Conservation (phyloP, 1,140 invertebrate genomes). For the Zaprionus kolodkinae region DNA sequence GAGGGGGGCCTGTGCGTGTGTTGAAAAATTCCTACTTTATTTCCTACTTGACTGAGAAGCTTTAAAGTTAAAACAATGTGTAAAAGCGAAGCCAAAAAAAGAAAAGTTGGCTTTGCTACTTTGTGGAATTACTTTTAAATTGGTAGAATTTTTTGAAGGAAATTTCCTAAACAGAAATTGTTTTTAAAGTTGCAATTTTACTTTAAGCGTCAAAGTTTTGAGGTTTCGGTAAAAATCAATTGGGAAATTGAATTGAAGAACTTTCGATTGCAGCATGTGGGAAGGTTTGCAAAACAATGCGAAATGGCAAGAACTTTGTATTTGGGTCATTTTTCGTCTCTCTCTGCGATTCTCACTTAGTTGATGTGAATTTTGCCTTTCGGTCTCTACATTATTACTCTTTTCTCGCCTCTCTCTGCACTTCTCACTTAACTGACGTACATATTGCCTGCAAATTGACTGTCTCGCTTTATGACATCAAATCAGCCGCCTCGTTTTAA, state of each 20-base stretch:
- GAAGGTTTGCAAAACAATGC: background rate
- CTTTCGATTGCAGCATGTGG: background rate
- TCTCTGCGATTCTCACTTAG: background rate
- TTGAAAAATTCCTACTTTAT: conserved; percentile 10
- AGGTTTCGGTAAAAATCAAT: background rate
- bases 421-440: conserved; percentile 4
- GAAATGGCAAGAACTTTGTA: background rate
- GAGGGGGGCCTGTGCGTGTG: background rate
- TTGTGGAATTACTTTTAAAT: conserved; percentile 13
- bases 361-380: background rate
- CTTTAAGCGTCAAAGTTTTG: conserved; percentile 1
- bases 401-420: background rate
- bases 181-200: conserved; percentile 9
- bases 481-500: conserved; percentile 38
- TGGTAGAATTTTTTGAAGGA: background rate
- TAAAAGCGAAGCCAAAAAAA: conserved; percentile 3
- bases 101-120: conserved; percentile 18
- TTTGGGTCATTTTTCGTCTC: too few relatives aligned
- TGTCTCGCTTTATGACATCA: conserved; percentile 26
- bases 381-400: background rate
- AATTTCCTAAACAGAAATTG: background rate
- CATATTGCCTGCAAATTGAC: conserved; percentile 34
- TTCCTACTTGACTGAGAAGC: conserved; percentile 18
- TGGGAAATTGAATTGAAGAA: background rate
- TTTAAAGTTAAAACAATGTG: conserved; percentile 34